phyloP scores from a whole-genome alignment of 2,113 vertebrate genomes.

The Cyprinus carpio region DNA sequence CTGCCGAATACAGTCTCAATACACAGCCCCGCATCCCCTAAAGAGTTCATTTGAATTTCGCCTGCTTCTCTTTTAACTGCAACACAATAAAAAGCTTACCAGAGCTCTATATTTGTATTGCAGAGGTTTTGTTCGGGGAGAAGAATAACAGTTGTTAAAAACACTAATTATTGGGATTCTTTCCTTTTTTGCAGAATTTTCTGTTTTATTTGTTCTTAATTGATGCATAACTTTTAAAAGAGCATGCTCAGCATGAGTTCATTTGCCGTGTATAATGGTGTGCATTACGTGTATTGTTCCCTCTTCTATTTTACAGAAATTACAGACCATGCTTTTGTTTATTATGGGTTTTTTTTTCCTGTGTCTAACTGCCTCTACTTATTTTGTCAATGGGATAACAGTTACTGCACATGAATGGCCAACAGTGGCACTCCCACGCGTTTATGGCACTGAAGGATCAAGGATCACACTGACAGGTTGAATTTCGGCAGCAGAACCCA shows the following conservation, averaged over 20 bases:
- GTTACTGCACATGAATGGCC: slow-evolving; percentile 34
- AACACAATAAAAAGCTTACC: slow-evolving; percentile 49
- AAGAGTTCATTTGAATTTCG: slow-evolving; percentile 54
- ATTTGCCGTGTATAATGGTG: slow-evolving; percentile 58
- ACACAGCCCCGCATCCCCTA: slow-evolving; percentile 45
- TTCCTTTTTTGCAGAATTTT: background rate
- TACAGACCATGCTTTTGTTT: slow-evolving; percentile 51
- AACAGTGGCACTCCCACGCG: slow-evolving; percentile 53
- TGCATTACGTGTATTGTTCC: slow-evolving; percentile 55
- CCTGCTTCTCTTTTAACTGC: slow-evolving; percentile 51
- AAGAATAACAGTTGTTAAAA: background rate
- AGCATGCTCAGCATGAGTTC: slow-evolving; percentile 49
- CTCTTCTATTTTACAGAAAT: slow-evolving; percentile 63
- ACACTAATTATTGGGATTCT: slow-evolving; percentile 42
- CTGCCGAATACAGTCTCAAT: slow-evolving; percentile 38
- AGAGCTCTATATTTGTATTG: slow-evolving; percentile 47
- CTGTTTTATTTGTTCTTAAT: slow-evolving; percentile 28
- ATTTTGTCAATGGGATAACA: slow-evolving; percentile 26
- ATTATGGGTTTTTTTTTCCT: slow-evolving; percentile 18
- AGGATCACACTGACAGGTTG: slow-evolving; percentile 61
- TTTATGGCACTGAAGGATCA: slow-evolving; percentile 58
- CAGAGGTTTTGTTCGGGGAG: slow-evolving; percentile 25
- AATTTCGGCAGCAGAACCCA: slow-evolving; percentile 55
- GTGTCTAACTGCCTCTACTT: slow-evolving; percentile 36
- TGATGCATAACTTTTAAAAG: slow-evolving; percentile 54